Base-by-base conservation (phyloP, 2,113 vertebrate species). In the Cynoglossus semilaevis region DNA sequence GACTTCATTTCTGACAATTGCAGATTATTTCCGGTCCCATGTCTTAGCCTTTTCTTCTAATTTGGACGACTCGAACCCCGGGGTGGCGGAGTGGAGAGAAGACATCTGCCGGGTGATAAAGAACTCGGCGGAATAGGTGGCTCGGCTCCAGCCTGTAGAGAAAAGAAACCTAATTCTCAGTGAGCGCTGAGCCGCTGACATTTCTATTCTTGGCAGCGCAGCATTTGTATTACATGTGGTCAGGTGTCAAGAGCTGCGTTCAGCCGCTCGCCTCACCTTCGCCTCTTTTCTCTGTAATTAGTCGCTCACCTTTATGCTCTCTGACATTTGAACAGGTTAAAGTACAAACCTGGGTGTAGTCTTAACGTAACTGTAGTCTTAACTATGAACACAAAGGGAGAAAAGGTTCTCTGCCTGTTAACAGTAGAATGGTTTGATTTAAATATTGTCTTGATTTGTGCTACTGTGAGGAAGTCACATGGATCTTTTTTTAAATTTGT, bases 41-140 rank as follows among this genome's bases (percentile, higher is more conserved):
- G 77, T 92, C 43, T 81, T 96, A 62, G 91, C 91, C 0, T 97
- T 96, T 80, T 95, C 94, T 58, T 92, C 94, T 0, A 94, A 96
- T 77, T 82, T 98, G 80, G 94, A 98, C 11, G 92, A 95, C 49
- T 88, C 94, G 82, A 98, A 98, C 71, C 95, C 95, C 0, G 93
- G 93, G 65, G 92, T 96, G 76, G 90, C 93, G 0, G 94, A 97
- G 66, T 98, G 95, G 95, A 93, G 94, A 57, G 87, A 90, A 44
- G 94, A 98, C 71, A 88, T 94, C 64, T 82, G 92, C 36, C 84
- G 90, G 67, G 93, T 94, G 50, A 90, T 98, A 84, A 95, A 93
- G 85, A 93, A 79, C 79, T 90, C 92, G 9, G 80, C 94, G 63
- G 89, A 65, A 47, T 73, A 46, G 64, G 40, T 48, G 49, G 48